Conservation (phyloP, 2,888 invertebrate species). For the Acronicta leporina region DNA sequence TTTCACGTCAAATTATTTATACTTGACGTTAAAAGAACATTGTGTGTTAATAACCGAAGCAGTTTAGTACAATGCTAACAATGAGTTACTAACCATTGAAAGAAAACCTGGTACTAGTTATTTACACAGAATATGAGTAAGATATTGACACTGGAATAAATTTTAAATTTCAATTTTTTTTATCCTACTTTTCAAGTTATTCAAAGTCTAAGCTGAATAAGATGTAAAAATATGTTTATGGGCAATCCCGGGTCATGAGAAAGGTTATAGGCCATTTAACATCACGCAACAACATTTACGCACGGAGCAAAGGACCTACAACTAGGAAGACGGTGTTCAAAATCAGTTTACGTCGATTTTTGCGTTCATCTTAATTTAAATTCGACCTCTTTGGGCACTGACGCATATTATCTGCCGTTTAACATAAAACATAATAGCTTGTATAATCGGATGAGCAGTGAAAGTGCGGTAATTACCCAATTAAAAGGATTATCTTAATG, state of each 20-base stretch:
- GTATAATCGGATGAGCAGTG: conserved; percentile 29
- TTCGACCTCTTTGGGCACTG: conserved; percentile 2
- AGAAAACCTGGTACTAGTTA: background rate
- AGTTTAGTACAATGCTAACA: background rate
- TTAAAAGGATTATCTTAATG: conserved; percentile 8
- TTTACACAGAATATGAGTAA: no score
- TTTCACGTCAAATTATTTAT: conserved; percentile 9
- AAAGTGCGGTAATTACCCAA: conserved; percentile 26
- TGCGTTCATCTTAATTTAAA: background rate
- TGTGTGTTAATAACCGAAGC: background rate
- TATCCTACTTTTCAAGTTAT: no score
- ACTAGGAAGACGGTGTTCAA: background rate
- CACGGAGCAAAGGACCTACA: no score
- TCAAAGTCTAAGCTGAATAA: no score
- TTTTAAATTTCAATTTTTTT: no score
- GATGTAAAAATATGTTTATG: no score
- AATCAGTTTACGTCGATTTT: background rate
- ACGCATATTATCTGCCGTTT: conserved; percentile 25
- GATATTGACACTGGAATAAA: no score
- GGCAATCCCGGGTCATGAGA: no score
- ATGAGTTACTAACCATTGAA: background rate
- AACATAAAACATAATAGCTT: conserved; percentile 24
- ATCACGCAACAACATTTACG: no score
- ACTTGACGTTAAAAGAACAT: no score
- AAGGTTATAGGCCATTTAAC: no score